Evolutionary conservation across 2,888 invertebrate species (phyloP), one percentile per base, ranked within the genome.

Genomic region (Nematopogon swammerdamellus): DNA sequence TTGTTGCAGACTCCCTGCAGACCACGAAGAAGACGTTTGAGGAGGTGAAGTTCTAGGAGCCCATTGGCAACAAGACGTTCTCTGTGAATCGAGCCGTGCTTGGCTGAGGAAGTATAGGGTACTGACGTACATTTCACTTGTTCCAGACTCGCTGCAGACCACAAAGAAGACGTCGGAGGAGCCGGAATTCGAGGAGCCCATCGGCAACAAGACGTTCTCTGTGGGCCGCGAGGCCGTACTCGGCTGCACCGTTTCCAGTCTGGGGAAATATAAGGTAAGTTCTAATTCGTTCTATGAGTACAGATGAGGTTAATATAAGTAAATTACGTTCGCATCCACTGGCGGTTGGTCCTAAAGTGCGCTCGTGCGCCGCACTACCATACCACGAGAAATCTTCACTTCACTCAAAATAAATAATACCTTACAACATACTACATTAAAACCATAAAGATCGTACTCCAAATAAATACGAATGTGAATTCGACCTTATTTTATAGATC

Each of bases 201-300:
- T 86, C 46, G 82, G 82, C 30, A 86, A 86, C 63, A 76, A 83
- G 57, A 86, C 86, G 1, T 82, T 85, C 56, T 83, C 84, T 46
- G 73, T 85, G 1, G 86, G 86, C n/a, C 66, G 85, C 51, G 86
- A 86, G 58, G 85, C 85, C 0, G 73, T 82, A 1, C 64, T 86
- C 0, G 83, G 85, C n/a, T 86, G 86, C 57, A 81, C 83, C 30
- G 85, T 86, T 46, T 81, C 77, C 42, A 84, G 84, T 57, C 68
- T 86, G 42, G 85, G 82, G 25, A 83, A 82, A 65, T 85, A 85
- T 59, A 85, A 85, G 82, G 86, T 86, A 67, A 80, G 76, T 60
- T 4, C 36, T 8, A 14, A 4, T 25, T 4, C 5, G 25, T 8
- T 8, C 4, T 25, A 25, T 25, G 8, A 25, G 25, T 25, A 25